Evolutionary conservation across 2,888 invertebrate genomes (phyloP).

Genomic region (Mesochorus sp.): DNA sequence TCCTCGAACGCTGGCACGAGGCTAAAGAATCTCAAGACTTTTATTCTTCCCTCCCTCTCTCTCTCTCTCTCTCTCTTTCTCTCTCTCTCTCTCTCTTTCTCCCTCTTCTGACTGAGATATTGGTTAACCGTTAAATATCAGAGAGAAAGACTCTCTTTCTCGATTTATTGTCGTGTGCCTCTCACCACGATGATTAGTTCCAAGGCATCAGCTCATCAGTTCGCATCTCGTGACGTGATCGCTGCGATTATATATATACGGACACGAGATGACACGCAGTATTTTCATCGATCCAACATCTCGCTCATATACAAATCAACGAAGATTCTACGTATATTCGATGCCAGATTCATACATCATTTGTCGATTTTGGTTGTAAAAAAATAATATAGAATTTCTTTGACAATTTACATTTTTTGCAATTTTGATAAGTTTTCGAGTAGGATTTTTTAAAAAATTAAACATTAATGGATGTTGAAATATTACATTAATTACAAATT

Average conservation of each 20-base stretch:
- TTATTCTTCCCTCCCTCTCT: conserved; percentile 34
- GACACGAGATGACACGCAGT: neutral
- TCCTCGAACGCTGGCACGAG: conserved; percentile 54
- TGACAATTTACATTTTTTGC: too few relatives aligned
- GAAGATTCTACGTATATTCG: too few relatives aligned
- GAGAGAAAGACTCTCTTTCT: conserved; percentile 53
- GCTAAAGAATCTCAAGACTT: conserved; percentile 56
- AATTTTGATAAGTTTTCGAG: too few relatives aligned
- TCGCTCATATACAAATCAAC: too few relatives aligned
- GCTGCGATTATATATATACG: too few relatives aligned
- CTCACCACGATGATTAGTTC: conserved; percentile 58
- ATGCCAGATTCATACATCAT: too few relatives aligned
- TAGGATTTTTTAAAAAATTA: too few relatives aligned
- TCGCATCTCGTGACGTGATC: conserved; percentile 7
- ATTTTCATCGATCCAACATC: neutral
- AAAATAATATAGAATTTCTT: too few relatives aligned
- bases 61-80: conserved; percentile 34
- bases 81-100: conserved; percentile 40
- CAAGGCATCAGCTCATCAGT: conserved; percentile 51
- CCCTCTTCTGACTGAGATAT: conserved; percentile 22
- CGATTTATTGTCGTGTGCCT: conserved; percentile 57
- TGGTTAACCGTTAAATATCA: conserved; percentile 51
- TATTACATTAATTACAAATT: too few relatives aligned
- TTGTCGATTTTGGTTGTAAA: too few relatives aligned
- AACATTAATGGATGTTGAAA: too few relatives aligned